Evolutionary conservation across 2,113 vertebrate genomes (phyloP).

Genomic region (Zingel zingel): DNA sequence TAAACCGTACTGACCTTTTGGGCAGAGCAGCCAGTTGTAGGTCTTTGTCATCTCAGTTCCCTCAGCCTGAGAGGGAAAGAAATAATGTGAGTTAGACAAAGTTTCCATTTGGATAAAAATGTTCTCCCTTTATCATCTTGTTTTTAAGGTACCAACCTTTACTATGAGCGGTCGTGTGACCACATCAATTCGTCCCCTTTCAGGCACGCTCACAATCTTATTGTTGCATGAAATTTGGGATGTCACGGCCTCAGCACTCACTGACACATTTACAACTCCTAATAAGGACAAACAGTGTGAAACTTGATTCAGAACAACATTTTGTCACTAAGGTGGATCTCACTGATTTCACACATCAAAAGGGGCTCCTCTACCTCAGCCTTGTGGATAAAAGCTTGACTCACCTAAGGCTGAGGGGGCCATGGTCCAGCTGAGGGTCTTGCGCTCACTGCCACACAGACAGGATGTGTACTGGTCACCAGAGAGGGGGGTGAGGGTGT

Average conservation of each 20-base stretch:
- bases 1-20: constrained; percentile 65
- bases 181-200: constrained; percentile 83
- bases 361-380: background rate
- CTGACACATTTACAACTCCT: constrained; percentile 86
- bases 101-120: background rate
- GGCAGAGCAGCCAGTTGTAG: constrained; percentile 75
- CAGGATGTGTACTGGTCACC: constrained; percentile 79
- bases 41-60: constrained; percentile 66
- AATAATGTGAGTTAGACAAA: background rate
- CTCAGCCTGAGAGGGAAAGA: constrained; percentile 66
- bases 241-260: constrained; percentile 83
- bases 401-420: constrained; percentile 82
- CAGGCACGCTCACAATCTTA: constrained; percentile 82
- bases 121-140: background rate
- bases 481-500: constrained; percentile 75
- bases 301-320: background rate
- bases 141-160: constrained; percentile 77
- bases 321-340: background rate
- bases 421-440: constrained; percentile 81
- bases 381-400: background rate
- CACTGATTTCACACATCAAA: background rate
- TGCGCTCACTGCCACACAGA: constrained; percentile 77
- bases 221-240: constrained; percentile 79
- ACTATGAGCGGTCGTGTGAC: constrained; percentile 86
- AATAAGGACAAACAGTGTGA: background rate